A percentile compares a stretch with the other conserved stretches of the same genome.
Conservation (phyloP, 2,797 vertebrate species). For the Atherinosoma microstoma region DNA sequence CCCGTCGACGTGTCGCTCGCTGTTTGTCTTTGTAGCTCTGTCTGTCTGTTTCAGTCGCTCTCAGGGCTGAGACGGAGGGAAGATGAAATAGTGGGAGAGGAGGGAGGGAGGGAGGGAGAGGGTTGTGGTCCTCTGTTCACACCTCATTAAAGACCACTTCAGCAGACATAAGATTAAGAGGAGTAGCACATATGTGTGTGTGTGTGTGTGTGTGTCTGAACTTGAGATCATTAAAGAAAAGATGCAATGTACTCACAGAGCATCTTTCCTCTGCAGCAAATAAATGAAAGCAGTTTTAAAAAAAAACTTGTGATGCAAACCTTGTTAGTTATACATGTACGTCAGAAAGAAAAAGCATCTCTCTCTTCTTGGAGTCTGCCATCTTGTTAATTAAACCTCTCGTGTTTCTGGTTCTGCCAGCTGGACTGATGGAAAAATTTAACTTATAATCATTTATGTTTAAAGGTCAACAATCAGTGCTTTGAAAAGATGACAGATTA, state of each 20-base stretch:
- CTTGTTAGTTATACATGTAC: conserved; percentile 46
- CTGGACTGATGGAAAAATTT: not conserved
- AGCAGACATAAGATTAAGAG: conserved; percentile 73
- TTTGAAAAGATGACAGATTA: not conserved
- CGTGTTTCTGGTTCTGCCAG: conserved; percentile 14
- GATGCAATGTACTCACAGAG: conserved; percentile 32
- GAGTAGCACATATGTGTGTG: conserved; percentile 27
- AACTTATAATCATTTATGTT: not conserved
- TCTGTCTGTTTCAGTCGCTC: conserved; percentile 48
- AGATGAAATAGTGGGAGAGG: conserved; percentile 58
- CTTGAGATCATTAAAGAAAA: conserved; percentile 53
- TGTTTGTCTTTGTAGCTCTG: conserved; percentile 46
- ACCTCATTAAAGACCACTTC: conserved; percentile 82
- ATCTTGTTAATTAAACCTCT: not conserved
- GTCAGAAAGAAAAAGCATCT: conserved; percentile 2
- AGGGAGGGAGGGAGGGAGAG: conserved; percentile 40
- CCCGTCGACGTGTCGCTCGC: conserved; percentile 30
- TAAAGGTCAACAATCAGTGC: not conserved
- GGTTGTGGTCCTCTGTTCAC: conserved; percentile 70
- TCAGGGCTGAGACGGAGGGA: conserved; percentile 38
- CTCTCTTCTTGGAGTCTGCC: not conserved
- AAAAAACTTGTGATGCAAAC: conserved; percentile 48
- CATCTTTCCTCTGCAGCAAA: conserved; percentile 48
- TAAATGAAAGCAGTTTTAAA: conserved; percentile 52
- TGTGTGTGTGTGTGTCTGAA: conserved; percentile 38